Evolutionary conservation across 2,888 invertebrate genomes (phyloP).

Genomic region (Nezara viridula): DNA sequence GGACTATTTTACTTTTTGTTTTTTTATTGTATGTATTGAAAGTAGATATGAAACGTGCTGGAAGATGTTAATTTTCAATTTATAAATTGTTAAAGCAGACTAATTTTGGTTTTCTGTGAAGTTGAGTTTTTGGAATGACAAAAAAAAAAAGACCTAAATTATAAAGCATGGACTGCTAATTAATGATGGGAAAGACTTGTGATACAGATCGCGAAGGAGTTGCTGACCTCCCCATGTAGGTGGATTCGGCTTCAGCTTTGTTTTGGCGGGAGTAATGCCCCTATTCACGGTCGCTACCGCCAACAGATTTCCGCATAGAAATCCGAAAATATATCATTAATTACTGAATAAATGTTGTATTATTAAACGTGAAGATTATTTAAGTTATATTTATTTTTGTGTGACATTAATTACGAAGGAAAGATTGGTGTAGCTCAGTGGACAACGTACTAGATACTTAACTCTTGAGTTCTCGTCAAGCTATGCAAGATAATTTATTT

Average conservation of each 20-base stretch:
- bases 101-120: not conserved
- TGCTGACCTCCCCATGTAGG: not conserved
- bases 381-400: too few species aligned
- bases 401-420: too few species aligned
- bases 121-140: not conserved
- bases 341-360: too few species aligned
- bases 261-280: constrained; percentile 37
- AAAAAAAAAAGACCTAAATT: not conserved
- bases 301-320: not conserved
- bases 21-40: not conserved
- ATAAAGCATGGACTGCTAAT: not conserved
- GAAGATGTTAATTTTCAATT: not conserved
- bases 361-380: too few species aligned
- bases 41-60: not conserved
- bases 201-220: constrained; percentile 23
- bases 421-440: too few species aligned
- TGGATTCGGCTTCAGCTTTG: not conserved
- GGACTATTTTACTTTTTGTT: not conserved
- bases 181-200: not conserved
- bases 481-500: too few species aligned
- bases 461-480: too few species aligned
- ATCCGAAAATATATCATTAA: not conserved
- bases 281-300: not conserved
- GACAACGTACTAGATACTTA: too few species aligned
- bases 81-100: not conserved